A percentile compares a stretch with the other conserved stretches of the same genome.
phyloP scores from a whole-genome alignment of 1,140 invertebrate species.

The Spodoptera litura region DNA sequence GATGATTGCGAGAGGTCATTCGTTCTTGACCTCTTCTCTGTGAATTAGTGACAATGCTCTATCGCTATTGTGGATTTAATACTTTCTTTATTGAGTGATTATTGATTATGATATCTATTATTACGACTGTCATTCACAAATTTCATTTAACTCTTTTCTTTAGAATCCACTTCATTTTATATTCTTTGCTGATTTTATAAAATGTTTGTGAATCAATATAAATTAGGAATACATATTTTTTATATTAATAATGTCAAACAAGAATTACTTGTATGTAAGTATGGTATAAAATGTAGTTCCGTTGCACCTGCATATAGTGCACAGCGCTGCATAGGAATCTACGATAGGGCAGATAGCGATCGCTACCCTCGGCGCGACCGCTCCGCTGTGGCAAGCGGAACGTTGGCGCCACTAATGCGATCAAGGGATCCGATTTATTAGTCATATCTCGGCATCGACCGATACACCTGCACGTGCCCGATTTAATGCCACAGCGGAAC shows the following conservation, averaged over 20 bases:
- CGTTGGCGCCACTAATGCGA: slow-evolving; percentile 75
- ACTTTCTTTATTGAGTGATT: slow-evolving; percentile 40
- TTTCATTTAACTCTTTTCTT: slow-evolving; percentile 5
- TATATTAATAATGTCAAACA: slow-evolving; percentile 2
- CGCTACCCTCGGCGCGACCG: slow-evolving; percentile 42
- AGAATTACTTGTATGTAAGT: slow-evolving; percentile 17
- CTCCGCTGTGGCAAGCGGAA: slow-evolving; percentile 60
- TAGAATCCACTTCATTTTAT: background rate
- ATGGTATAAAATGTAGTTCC: slow-evolving; percentile 40
- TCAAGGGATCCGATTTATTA: slow-evolving; percentile 71
- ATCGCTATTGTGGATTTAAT: slow-evolving; percentile 39
- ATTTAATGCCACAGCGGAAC: slow-evolving; percentile 60
- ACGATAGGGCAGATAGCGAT: slow-evolving; percentile 55
- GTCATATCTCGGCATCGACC: slow-evolving; percentile 67
- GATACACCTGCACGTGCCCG: slow-evolving; percentile 68
- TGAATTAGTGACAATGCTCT: slow-evolving; percentile 67
- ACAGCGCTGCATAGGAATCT: slow-evolving; percentile 44
- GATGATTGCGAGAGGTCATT: slow-evolving; percentile 63
- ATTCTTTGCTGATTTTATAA: background rate
- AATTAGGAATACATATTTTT: background rate
- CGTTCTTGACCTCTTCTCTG: slow-evolving; percentile 68
- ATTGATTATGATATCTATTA: slow-evolving; percentile 19
- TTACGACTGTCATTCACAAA: background rate
- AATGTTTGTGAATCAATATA: background rate
- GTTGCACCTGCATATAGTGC: slow-evolving; percentile 30